Evolutionary conservation across 2,797 vertebrate species (phyloP), one percentile per base, ranked within the genome.

Genomic region (Xenops minutus): DNA sequence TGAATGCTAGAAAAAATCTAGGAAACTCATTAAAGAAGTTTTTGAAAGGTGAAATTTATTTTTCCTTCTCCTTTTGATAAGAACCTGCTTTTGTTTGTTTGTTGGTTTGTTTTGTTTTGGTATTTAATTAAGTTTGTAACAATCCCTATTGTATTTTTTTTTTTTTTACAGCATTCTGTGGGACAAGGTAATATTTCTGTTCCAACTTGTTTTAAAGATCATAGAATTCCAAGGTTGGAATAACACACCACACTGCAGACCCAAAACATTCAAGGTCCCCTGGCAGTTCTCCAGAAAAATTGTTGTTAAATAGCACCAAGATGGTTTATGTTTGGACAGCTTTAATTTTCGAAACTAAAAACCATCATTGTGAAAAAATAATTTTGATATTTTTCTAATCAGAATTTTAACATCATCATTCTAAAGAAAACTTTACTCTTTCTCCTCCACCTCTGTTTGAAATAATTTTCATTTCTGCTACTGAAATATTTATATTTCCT

Each of bases 331-430:
- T 77, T 74, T 56, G 59, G 41, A 59, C 32, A 76, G 59, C 44
- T 73, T 79, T 16, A 22, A 3, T 63, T 91, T 59, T 63, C 29
- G 30, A 88, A 90, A 69, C 14, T 46, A 63, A 69, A 84, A 93
- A 24, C 4, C 44, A 20, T 67, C 69, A 77, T 58, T 0, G 32
- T 34, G 11, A 88, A 84, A 89, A 68, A 4, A 63, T 3, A 4
- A 58, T n/a, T 69, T 73, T 62, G n/a, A 46, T 43, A 27, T 74
- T 87, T 79, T 77, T 41, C 46, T 61, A 36, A 78, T 30, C 8
- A 54, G 32, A 73, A 68, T 58, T 81, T 82, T 62, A 75, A 49
- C 12, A 51, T 2, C 22, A 69, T 46, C 7, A 41, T 44, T 77
- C 17, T 43, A 74, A 67, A 75, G 39, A n/a, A 81, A 81, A 75